Evolutionary conservation across 2,113 vertebrate genomes (phyloP).

Genomic region (Carassius carassius): DNA sequence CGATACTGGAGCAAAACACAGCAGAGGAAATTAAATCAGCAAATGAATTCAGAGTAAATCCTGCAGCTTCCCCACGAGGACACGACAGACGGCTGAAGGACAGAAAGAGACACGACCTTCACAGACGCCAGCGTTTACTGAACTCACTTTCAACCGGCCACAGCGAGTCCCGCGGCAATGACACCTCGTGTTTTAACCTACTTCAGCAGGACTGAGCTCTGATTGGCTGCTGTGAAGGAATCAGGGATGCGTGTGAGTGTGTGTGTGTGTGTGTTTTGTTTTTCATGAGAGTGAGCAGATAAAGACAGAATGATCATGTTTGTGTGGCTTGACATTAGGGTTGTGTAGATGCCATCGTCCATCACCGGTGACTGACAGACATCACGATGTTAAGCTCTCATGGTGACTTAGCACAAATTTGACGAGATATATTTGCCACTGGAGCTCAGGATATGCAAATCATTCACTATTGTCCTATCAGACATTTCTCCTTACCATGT

Average conservation of each 20-base stretch:
- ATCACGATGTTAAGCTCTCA: too few species aligned
- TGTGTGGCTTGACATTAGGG: not conserved
- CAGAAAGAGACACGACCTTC: constrained; percentile 4
- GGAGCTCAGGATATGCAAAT: too few species aligned
- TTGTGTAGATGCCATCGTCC: too few species aligned
- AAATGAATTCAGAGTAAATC: too few species aligned
- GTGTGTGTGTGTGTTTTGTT: not conserved
- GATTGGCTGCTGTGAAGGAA: constrained; percentile 37
- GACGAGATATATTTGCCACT: too few species aligned
- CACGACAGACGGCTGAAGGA: constrained; percentile 60
- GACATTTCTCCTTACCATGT: too few species aligned
- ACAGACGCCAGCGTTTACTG: constrained; percentile 47
- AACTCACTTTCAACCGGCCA: constrained; percentile 41
- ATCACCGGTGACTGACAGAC: too few species aligned
- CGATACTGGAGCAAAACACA: constrained; percentile 49
- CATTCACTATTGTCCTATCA: too few species aligned
- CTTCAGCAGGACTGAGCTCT: constrained; percentile 43
- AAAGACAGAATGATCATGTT: not conserved
- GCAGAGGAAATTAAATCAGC: too few species aligned
- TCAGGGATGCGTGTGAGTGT: constrained; percentile 7
- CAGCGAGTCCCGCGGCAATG: too few species aligned
- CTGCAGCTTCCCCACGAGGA: constrained; percentile 42
- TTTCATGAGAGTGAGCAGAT: not conserved
- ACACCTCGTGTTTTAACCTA: constrained; percentile 49
- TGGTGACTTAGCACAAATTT: too few species aligned